A percentile compares a stretch with the other conserved stretches of the same genome.
Conservation (phyloP, 2,888 invertebrate genomes). For the Thyatira batis region DNA sequence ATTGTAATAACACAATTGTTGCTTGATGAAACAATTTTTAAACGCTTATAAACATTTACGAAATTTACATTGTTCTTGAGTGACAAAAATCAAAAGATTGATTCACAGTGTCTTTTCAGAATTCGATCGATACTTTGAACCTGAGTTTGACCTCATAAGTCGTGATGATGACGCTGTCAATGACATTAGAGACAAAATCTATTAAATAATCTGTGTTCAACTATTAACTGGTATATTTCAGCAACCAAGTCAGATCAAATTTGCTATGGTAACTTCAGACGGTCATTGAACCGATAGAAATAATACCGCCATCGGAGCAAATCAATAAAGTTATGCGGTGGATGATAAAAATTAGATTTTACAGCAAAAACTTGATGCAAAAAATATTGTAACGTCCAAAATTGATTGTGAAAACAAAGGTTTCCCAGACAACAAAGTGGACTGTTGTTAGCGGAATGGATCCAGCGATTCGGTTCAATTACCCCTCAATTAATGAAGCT, state of each 20-base stretch:
- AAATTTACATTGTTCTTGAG: neutral
- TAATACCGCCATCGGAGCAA: neutral
- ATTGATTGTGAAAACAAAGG: neutral
- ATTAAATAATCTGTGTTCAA: neutral
- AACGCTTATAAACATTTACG: neutral
- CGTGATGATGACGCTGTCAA: neutral
- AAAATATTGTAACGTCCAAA: neutral
- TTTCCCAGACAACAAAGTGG: neutral
- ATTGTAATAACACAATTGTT: neutral
- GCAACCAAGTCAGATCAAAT: neutral
- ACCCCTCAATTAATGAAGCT: conserved; percentile 33
- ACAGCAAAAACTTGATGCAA: neutral
- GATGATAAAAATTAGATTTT: neutral
- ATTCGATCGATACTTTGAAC: neutral
- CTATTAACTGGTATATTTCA: neutral
- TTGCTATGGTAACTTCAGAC: neutral
- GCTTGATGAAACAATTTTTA: neutral
- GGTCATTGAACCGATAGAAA: neutral
- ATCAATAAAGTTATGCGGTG: neutral
- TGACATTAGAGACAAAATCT: neutral
- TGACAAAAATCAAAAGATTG: neutral
- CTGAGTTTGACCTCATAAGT: neutral
- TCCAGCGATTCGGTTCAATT: conserved; percentile 40
- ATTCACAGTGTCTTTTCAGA: too few relatives aligned
- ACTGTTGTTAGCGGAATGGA: conserved; percentile 11